These are phyloP conservation scores for Urechis unicinctus DNA, from an alignment of 2,888 invertebrate genomes.

Conservation along the genomic window DNA sequence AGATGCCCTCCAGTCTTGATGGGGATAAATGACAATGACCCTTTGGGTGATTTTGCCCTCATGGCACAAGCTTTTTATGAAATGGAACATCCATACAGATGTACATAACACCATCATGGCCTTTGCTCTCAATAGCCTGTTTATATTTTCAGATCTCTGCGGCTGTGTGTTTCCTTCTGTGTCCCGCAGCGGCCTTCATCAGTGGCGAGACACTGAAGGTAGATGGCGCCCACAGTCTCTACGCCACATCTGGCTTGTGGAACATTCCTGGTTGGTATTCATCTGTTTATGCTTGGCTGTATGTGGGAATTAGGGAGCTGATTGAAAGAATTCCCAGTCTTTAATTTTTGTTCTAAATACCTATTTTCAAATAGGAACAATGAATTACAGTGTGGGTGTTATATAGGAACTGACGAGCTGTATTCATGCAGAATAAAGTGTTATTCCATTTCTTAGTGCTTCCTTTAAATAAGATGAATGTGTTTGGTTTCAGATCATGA, in stretches of 20 bases:
- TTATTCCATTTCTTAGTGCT: too few species aligned
- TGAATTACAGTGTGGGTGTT: neutral
- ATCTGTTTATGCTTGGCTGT: neutral
- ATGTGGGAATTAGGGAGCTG: neutral
- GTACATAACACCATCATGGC: neutral
- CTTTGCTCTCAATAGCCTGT: too few species aligned
- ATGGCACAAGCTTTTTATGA: too few species aligned
- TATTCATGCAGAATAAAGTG: too few species aligned
- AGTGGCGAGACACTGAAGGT: conserved; percentile 52
- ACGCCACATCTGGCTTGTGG: conserved; percentile 24
- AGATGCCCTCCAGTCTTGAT: too few species aligned
- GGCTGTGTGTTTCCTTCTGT: conserved; percentile 52
- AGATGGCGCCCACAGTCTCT: conserved; percentile 52
- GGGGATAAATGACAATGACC: neutral
- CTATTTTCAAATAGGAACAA: neutral
- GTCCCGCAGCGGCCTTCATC: conserved; percentile 53
- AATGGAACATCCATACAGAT: too few species aligned
- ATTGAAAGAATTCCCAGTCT: neutral
- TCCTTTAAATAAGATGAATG: too few species aligned
- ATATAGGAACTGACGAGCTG: too few species aligned
- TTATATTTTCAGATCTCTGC: conserved; percentile 49
- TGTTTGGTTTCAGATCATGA: conserved; percentile 14
- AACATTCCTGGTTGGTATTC: conserved; percentile 30
- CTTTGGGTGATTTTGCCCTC: neutral
- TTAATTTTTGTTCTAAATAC: neutral